Conservation (phyloP, 2,888 invertebrate species). For the Hemistola chrysoprasaria region DNA sequence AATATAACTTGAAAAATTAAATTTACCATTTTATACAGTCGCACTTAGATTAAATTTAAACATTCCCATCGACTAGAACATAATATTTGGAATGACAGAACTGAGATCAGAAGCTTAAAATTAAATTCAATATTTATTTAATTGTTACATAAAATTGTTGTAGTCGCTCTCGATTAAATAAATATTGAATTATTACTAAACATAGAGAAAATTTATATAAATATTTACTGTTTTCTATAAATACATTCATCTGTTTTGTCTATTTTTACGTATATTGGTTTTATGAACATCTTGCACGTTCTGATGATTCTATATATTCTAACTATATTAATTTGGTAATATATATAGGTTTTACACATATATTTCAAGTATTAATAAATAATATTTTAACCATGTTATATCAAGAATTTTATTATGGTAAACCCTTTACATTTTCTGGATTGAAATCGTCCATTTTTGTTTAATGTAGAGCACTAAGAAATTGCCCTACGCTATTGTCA, state of each 20-base stretch:
- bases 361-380: no score
- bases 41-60: conserved; percentile 53
- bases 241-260: conserved; percentile 3
- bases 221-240: background rate
- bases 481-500: no score
- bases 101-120: conserved; percentile 38
- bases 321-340: no score
- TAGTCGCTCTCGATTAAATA: background rate
- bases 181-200: conserved; percentile 1
- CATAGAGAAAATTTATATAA: background rate
- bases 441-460: no score
- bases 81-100: conserved; percentile 39
- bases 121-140: conserved; percentile 2
- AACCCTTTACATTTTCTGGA: no score
- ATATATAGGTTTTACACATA: no score
- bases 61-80: conserved; percentile 37
- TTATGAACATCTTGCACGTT: no score
- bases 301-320: no score
- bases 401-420: no score
- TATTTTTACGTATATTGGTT: conserved; percentile 8
- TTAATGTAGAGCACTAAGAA: no score
- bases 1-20: conserved; percentile 58
- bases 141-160: background rate
- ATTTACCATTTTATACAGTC: conserved; percentile 61
- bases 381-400: no score